Base-by-base conservation (phyloP, 1,140 invertebrate species). In the Anoplophora glabripennis region DNA sequence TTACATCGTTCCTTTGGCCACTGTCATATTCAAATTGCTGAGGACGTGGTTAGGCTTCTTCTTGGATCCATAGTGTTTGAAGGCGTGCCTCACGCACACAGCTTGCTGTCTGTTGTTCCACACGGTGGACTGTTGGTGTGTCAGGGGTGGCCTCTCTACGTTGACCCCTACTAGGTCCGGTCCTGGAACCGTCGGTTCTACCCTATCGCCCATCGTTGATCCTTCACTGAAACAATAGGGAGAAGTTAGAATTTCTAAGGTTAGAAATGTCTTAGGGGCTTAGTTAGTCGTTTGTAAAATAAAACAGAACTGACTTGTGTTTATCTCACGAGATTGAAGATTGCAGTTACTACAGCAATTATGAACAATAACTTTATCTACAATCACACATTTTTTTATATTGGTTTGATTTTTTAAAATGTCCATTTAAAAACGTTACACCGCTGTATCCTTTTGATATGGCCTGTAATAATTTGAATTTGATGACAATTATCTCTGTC, bases 1-100 rank as follows among this genome's bases (percentile, higher is more conserved):
- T 89, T 80, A 94, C 91, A 95, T 96, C 40, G 89, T 85, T 51
- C 93, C 93, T 74, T 93, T 93, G 41, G 88, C 86, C 11, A 96
- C 93, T 11, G 90, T 93, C 89, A 95, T 92, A 69, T 92, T 92
- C 21, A 95, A 81, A 28, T 90, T 87, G 70, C 90, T 89, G 14
- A 96, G 79, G 7, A 95, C 90, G 35, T 90, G 80, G 64, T 93
- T 89, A n/a, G 90, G 89, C 71, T 88, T 91, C 49, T 85, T 90
- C 59, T 88, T 85, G 34, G 86, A 81, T 5, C 92, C 92, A 74
- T 95, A 95, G 70, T 85, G 86, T 75, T 95, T 95, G 76, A 84
- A 88, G 0, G 92, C 89, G 14, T 88, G 79, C 45, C 90, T 78
- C 1, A 94, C 90, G 65, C 87, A 89, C 1, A 94, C 88, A 0